Evolutionary conservation across 2,888 invertebrate species (phyloP), one percentile per base, ranked within the genome.

Genomic region (Diachrysia chrysitis): DNA sequence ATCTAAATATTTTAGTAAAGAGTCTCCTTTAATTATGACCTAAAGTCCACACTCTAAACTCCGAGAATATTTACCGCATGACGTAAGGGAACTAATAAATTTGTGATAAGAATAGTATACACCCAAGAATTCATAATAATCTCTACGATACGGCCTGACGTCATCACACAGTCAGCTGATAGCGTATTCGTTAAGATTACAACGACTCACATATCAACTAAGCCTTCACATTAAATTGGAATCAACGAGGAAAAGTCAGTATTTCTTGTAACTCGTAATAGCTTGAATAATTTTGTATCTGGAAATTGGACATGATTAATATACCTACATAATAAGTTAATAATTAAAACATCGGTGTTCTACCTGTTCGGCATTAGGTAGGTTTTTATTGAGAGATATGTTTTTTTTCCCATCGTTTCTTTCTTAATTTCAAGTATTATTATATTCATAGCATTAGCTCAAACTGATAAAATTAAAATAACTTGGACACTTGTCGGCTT

Each of bases 131-230:
- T 60, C 53, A 29, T 37, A 63, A 70, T 80, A 69, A 75, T 78
- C 75, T 63, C 23, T 1, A 9, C 42, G 70, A 69, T 71, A 71
- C 17, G 7, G 12, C n/a, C 29, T 76, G 73, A 81, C 81, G 76
- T 80, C 73, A 80, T n/a, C 10, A 9, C 14, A 1, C 61, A 65
- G 67, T 68, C 73, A 73, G 79, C 76, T 80, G 79, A 76, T 73
- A 73, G 29, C 51, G 32, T 54, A 62, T 65, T 59, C 53, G 25
- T 63, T 5, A 23, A 70, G 42, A 70, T 75, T 71, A 71, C 55
- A 56, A 42, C 48, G 37, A 37, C 56, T 48, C 53, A 60, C 42
- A 17, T 64, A 54, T 58, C n/a, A n/a, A n/a, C 56, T 51, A 51
- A 59, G 58, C 4, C 60, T 58, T 48, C 23, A 25, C 56, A 73